Evolutionary conservation across 2,797 vertebrate genomes (phyloP), one percentile per base, ranked within the genome.

Genomic region (Pseudomugil gertrudae): DNA sequence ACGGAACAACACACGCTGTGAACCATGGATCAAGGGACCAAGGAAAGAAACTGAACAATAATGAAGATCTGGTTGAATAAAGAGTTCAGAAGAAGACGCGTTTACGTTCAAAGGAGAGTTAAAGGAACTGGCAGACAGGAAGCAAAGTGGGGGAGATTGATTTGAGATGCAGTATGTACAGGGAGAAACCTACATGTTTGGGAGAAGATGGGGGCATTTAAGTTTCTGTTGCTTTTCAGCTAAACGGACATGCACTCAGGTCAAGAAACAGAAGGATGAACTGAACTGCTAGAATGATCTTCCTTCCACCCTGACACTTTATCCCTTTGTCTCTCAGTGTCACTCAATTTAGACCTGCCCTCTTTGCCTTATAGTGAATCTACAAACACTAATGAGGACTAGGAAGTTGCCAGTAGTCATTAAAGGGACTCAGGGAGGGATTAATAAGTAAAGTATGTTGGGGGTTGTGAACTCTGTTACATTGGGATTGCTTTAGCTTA

Each of bases 1-100:
- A 89, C 95, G 0, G 96, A 97, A 85, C 96, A 96, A 91, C 95
- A 95, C 88, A 94, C 90, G 83, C 95, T 96, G 94, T 97, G 95
- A 97, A 90, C 72, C 83, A 74, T 84, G 81, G 76, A 80, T 86
- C 72, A 86, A 89, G 87, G 80, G 82, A 80, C 58, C 61, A 72
- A 56, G 27, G 35, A 10, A 6, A 29, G 14, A 19, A 57, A 53
- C 71, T 14, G 72, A 56, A 51, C 24, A 40, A 71, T 52, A 51
- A 72, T 13, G 27, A 72, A 59, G 67, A 63, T 66, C 7, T 52
- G 45, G 72, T 9, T 54, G 57, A 65, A 65, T 79, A 29, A 64
- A 50, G 43, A 59, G 57, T 78, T 76, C 17, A 66, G 36, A 59
- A 76, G 27, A 27, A 66, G 52, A 84, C 72, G 62, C 78, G 78